phyloP scores from a whole-genome alignment of 2,888 invertebrate genomes.

The Geophilus truncorum region DNA sequence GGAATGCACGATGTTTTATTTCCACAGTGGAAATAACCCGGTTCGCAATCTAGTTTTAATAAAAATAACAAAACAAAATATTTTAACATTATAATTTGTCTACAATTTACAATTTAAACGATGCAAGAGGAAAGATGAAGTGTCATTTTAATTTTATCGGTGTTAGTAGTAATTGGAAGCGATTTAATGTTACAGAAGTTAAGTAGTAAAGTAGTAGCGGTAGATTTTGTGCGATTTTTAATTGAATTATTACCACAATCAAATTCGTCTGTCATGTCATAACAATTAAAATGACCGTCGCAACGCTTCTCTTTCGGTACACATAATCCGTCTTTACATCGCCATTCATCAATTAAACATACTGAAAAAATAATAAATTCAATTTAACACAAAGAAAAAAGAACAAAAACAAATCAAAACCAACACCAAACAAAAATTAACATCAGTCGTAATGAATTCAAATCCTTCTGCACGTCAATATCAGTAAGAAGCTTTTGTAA shows the following conservation, averaged over 20 bases:
- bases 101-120: neutral
- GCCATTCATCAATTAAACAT: constrained; percentile 63
- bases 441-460: neutral
- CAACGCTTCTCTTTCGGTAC: constrained; percentile 61
- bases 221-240: neutral
- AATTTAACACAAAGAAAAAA: neutral
- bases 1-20: constrained; percentile 67
- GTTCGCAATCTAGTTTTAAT: constrained; percentile 41
- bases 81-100: constrained; percentile 44
- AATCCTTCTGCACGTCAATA: constrained; percentile 1
- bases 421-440: constrained; percentile 7
- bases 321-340: constrained; percentile 66
- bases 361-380: constrained; percentile 44
- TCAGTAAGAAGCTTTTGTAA: neutral
- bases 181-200: neutral
- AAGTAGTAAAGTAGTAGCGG: neutral
- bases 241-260: constrained; percentile 61
- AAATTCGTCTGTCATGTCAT: constrained; percentile 67
- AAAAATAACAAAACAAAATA: constrained; percentile 40
- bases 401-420: neutral
- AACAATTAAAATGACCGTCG: constrained; percentile 68
- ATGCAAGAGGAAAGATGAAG: constrained; percentile 14
- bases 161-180: constrained; percentile 6
- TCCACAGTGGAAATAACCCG: constrained; percentile 62
- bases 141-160: neutral